Base-by-base conservation (phyloP, 2,888 invertebrate species). In the Latrodectus hesperus region DNA sequence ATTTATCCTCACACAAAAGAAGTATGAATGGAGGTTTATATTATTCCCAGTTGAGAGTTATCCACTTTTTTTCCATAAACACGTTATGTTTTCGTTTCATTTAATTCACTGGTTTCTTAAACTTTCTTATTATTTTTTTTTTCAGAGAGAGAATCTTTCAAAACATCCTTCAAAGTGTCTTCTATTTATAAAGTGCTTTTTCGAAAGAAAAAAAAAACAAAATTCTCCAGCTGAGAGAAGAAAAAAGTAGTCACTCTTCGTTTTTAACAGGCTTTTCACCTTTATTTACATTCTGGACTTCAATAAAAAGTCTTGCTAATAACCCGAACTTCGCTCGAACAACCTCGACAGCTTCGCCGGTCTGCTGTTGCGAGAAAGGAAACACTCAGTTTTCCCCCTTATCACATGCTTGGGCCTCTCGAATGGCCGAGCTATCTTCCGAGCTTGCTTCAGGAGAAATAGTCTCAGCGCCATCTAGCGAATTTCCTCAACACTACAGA, bases 361-460 rank as follows among this genome's bases (percentile, higher is more conserved):
- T 38, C 60, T 60, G 60, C 14, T n/a, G 14, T n/a, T 12, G 14
- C 10, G 4, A 60, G 12, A n/a, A 8, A 60, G n/a, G 60, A 60
- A 60, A 9, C 60, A n/a, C 60, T 60, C 60, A 16, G n/a, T 60
- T 12, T 53, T 74, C 82, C 68, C 75, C 75, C 49, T 82, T 82
- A 82, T 82, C 82, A 75, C 75, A 82, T 75, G 74, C 74, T 67
- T 72, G 49, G 38, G 38, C 26, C 70, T 38, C 38, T 38, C n/a
- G 60, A 60, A 60, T 60, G 60, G 60, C 11, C n/a, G 38, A 38
- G 38, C 38, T 60, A 6, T 60, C n/a, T 60, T 60, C 60, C n/a
- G 60, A 2, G 60, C 10, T 10, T n/a, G 60, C 60, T 60, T 12
- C 60, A 60, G 60, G 11, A 60, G 12, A 60, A 11, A 60, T 60